Percentiles rank a stretch among this genome's conserved stretches.
Evolutionary conservation across 2,797 vertebrate genomes (phyloP).

Genomic region (Cirrhinus mrigala): DNA sequence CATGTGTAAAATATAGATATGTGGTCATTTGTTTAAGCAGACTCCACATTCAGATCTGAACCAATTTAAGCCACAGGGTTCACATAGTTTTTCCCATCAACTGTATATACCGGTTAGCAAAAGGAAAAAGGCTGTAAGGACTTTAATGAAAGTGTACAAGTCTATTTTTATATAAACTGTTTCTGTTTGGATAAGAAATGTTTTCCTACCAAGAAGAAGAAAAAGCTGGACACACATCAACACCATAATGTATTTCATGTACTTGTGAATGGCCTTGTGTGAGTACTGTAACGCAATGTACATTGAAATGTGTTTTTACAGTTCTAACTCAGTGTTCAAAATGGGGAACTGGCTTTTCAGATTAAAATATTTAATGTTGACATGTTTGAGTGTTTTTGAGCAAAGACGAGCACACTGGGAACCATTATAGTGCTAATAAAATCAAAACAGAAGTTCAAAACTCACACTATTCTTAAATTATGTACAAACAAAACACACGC

Average conservation of each 20-base stretch:
- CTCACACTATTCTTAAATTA: background rate
- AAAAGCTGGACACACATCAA: conserved; percentile 27
- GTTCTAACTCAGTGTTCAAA: conserved; percentile 37
- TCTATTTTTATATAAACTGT: conserved; percentile 65
- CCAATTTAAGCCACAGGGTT: conserved; percentile 2
- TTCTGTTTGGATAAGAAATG: conserved; percentile 37
- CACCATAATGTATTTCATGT: conserved; percentile 49
- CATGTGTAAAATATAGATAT: background rate
- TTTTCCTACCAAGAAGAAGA: conserved; percentile 42
- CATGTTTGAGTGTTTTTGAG: conserved; percentile 9
- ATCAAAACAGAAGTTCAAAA: background rate
- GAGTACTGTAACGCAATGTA: conserved; percentile 52
- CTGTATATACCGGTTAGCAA: background rate
- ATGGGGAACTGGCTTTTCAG: conserved; percentile 46
- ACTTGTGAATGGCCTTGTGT: conserved; percentile 55
- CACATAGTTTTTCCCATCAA: background rate
- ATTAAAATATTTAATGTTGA: conserved; percentile 56
- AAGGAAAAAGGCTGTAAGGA: conserved; percentile 19
- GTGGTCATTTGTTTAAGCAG: background rate
- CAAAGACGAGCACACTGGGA: background rate
- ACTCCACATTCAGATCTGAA: background rate
- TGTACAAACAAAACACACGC: background rate
- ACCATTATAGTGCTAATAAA: background rate
- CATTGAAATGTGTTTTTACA: conserved; percentile 59
- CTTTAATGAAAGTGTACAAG: conserved; percentile 25